A percentile compares a stretch with the other conserved stretches of the same genome.
phyloP scores from a whole-genome alignment of 2,113 vertebrate genomes.

The Vulpes ferrilata region DNA sequence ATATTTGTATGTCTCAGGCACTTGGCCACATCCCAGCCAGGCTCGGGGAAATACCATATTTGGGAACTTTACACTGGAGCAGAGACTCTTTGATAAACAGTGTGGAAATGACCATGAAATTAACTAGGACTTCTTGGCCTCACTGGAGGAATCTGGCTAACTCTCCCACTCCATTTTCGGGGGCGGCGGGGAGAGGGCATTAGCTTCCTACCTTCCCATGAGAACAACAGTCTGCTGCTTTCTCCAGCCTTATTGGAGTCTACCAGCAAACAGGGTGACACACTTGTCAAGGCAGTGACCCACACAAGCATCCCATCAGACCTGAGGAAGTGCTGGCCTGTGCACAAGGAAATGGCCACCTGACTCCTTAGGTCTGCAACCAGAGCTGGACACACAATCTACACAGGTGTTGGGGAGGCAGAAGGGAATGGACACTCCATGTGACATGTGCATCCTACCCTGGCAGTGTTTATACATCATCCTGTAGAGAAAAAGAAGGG shows the following conservation, averaged over 20 bases:
- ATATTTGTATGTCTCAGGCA: conserved; percentile 40
- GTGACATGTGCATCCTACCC: no score
- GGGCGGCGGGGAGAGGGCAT: background rate
- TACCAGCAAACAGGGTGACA: background rate
- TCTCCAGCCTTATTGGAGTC: background rate
- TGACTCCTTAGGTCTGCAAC: no score
- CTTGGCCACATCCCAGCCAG: background rate
- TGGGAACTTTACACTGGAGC: conserved; percentile 8
- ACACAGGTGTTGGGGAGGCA: background rate
- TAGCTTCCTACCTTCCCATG: background rate
- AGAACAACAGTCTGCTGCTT: background rate
- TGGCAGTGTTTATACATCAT: fast-evolving
- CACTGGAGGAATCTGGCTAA: background rate
- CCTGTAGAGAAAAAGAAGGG: background rate
- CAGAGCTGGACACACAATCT: no score
- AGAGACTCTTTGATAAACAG: conserved; percentile 23
- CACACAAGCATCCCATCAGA: background rate
- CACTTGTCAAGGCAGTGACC: background rate
- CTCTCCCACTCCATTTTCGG: background rate
- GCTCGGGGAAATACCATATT: background rate
- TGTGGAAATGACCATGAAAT: conserved; percentile 1
- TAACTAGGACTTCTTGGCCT: conserved; percentile 14
- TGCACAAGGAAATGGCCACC: background rate
- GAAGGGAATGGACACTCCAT: background rate
- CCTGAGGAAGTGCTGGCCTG: background rate